Evolutionary conservation across 2,888 invertebrate genomes (phyloP).

Genomic region (Sarcophaga variegata): DNA sequence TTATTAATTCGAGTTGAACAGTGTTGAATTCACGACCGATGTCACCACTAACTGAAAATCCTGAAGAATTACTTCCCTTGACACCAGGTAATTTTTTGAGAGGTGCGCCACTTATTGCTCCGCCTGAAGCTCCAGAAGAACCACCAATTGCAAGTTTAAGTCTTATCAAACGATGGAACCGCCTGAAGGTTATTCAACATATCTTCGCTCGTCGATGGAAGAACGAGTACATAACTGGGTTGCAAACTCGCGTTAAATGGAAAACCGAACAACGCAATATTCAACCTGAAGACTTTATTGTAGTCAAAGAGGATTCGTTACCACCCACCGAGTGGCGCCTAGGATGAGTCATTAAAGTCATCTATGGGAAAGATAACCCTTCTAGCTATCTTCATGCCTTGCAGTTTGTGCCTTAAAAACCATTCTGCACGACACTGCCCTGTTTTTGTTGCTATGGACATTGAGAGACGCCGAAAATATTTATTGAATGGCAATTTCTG

Average conservation of each 20-base stretch:
- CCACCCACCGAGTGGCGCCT: constrained; percentile 17
- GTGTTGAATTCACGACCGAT: constrained; percentile 30
- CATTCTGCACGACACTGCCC: background rate
- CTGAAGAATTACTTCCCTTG: constrained; percentile 25
- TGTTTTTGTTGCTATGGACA: too few species aligned
- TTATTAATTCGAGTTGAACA: constrained; percentile 12
- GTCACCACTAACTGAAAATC: constrained; percentile 41
- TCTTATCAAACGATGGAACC: too few species aligned
- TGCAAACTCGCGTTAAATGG: too few species aligned
- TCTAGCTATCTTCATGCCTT: background rate
- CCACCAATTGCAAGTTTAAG: too few species aligned
- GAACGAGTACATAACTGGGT: background rate
- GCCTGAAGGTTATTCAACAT: too few species aligned
- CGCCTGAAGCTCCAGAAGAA: too few species aligned
- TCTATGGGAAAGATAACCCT: constrained; percentile 11
- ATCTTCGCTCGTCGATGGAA: constrained; percentile 11
- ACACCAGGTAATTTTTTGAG: constrained; percentile 36
- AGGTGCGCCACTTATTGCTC: constrained; percentile 15
- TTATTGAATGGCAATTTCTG: too few species aligned
- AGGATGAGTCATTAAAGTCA: constrained; percentile 18
- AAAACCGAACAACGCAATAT: constrained; percentile 1
- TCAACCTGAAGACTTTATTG: constrained; percentile 12
- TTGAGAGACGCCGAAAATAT: too few species aligned
- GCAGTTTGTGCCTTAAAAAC: background rate
- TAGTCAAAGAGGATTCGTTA: constrained; percentile 17